Percentiles rank a stretch among this genome's conserved stretches.
Evolutionary conservation across 1,140 invertebrate genomes (phyloP).

Genomic region (Cydia fagiglandana): DNA sequence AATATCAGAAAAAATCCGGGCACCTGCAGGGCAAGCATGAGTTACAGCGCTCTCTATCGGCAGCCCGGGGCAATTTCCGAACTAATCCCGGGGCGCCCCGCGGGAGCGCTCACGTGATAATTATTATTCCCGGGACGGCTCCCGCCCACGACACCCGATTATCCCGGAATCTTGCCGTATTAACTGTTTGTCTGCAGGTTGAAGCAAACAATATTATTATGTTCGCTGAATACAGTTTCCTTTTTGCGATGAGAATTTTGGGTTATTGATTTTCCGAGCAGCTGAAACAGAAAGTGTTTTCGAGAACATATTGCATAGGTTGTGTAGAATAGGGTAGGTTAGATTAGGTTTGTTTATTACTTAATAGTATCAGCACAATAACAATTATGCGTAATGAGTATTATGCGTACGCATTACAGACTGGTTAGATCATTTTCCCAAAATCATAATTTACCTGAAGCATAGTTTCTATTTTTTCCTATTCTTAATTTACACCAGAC

Average conservation of each 20-base stretch:
- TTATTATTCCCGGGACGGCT: slow-evolving; percentile 22
- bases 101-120: slow-evolving; percentile 23
- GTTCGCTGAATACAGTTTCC: background rate
- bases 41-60: slow-evolving; percentile 22
- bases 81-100: slow-evolving; percentile 23
- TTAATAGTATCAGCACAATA: too few relatives aligned
- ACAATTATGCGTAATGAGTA: too few relatives aligned
- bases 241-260: background rate
- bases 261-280: too few relatives aligned
- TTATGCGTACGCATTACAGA: too few relatives aligned
- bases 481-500: too few relatives aligned
- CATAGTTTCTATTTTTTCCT: too few relatives aligned
- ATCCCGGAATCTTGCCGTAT: slow-evolving; percentile 20
- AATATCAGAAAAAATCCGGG: background rate
- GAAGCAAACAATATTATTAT: background rate
- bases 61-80: slow-evolving; percentile 11
- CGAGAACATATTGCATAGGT: too few relatives aligned
- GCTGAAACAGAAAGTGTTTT: too few relatives aligned
- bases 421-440: too few relatives aligned
- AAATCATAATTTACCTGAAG: too few relatives aligned
- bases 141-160: slow-evolving; percentile 26
- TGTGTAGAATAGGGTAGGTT: too few relatives aligned
- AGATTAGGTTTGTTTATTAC: too few relatives aligned
- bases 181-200: slow-evolving; percentile 6
- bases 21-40: slow-evolving; percentile 18